Evolutionary conservation across 2,113 vertebrate genomes (phyloP).

Genomic region (Neomonachus schauinslandi): DNA sequence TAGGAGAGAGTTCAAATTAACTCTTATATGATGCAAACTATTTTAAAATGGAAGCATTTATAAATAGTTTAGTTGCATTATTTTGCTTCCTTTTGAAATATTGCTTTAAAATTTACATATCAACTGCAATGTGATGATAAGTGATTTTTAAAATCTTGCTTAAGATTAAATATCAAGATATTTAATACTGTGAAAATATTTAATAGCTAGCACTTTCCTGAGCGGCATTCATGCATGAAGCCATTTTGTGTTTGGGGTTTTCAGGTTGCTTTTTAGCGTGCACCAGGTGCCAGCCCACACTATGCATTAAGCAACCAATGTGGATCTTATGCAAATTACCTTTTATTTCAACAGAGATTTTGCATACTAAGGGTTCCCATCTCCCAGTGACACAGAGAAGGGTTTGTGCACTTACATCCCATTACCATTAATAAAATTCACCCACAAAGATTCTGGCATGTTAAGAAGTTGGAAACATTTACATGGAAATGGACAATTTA

Average conservation of each 20-base stretch:
- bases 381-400: slow-evolving; percentile 78
- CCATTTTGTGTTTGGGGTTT: slow-evolving; percentile 2
- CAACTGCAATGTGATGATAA: slow-evolving; percentile 37
- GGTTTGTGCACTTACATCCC: slow-evolving; percentile 80
- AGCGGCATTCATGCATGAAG: background rate
- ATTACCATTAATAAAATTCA: slow-evolving; percentile 83
- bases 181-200: slow-evolving; percentile 6
- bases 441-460: slow-evolving; percentile 79
- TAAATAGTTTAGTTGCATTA: slow-evolving; percentile 38
- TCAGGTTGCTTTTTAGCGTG: slow-evolving; percentile 68
- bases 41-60: slow-evolving; percentile 47
- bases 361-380: slow-evolving; percentile 81
- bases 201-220: slow-evolving; percentile 22
- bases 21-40: background rate
- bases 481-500: slow-evolving; percentile 79
- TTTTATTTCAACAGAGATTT: slow-evolving; percentile 84
- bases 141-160: slow-evolving; percentile 56
- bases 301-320: slow-evolving; percentile 23
- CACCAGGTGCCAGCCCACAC: slow-evolving; percentile 1
- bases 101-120: background rate
- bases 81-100: slow-evolving; percentile 52
- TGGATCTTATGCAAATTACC: slow-evolving; percentile 81
- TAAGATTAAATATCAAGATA: slow-evolving; percentile 44
- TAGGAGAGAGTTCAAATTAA: slow-evolving; percentile 37
- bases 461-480: slow-evolving; percentile 82